These are phyloP conservation scores for Circaetus cinerascens DNA, from an alignment of 2,113 vertebrate genomes.

Conservation along the genomic window DNA sequence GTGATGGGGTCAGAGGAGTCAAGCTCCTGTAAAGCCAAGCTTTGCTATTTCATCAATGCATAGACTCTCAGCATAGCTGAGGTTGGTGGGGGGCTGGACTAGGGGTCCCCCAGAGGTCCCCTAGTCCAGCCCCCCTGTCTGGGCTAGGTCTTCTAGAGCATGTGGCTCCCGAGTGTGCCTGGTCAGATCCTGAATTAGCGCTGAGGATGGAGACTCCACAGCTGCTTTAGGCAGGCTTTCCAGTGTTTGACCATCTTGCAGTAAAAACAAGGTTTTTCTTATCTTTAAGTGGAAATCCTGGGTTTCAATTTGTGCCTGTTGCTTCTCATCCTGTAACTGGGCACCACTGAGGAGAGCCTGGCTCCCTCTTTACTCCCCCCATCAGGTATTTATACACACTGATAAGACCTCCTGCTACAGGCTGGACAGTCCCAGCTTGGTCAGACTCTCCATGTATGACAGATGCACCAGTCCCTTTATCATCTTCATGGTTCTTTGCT, in stretches of 20 bases:
- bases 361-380: neutral
- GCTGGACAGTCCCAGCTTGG: neutral
- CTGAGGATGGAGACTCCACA: neutral
- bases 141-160: neutral
- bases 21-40: neutral
- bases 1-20: neutral
- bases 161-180: neutral
- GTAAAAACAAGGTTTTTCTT: neutral
- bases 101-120: neutral
- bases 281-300: neutral
- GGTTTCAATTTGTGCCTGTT: neutral
- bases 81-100: neutral
- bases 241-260: neutral
- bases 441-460: too few relatives aligned
- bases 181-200: neutral
- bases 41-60: neutral
- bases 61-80: neutral
- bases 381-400: neutral
- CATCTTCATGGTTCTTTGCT: neutral
- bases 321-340: neutral
- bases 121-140: neutral
- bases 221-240: neutral
- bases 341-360: neutral
- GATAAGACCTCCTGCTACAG: too few relatives aligned
- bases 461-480: neutral